These are phyloP conservation scores for Maniola jurtina DNA, from an alignment of 1,140 invertebrate species.

Conservation along the genomic window DNA sequence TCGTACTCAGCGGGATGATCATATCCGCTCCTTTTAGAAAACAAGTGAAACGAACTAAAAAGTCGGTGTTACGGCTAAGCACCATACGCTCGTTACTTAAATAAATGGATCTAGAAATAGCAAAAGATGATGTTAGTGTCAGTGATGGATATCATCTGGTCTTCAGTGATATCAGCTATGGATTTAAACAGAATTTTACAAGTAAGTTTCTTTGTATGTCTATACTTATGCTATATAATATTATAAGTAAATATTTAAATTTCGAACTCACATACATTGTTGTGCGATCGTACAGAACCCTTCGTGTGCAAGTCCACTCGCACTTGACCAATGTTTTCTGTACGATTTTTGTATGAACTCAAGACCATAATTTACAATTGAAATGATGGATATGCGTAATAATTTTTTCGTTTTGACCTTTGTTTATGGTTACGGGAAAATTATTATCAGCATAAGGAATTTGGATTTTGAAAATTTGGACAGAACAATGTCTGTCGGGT, in stretches of 20 bases:
- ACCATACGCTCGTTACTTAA: not conserved
- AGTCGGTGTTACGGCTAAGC: not conserved
- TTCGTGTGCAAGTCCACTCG: no score
- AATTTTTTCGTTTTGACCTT: no score
- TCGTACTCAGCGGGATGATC: constrained; percentile 7
- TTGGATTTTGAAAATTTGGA: no score
- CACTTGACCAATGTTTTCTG: no score
- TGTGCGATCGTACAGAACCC: no score
- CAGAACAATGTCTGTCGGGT: no score
- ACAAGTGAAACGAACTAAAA: constrained; percentile 12
- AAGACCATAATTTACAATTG: no score
- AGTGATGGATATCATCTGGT: constrained; percentile 52
- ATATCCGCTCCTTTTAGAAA: constrained; percentile 11
- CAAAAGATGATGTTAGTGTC: constrained; percentile 48
- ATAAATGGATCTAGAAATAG: constrained; percentile 57
- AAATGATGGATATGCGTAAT: no score
- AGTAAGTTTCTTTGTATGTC: constrained; percentile 14
- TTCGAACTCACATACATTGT: no score
- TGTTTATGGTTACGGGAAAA: no score
- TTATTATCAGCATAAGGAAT: no score
- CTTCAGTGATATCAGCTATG: constrained; percentile 38
- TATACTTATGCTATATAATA: not conserved
- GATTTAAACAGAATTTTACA: not conserved
- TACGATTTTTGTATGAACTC: no score
- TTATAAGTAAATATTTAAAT: not conserved